A percentile compares a stretch with the other conserved stretches of the same genome.
phyloP scores from a whole-genome alignment of 2,113 vertebrate genomes.

The Engystomops pustulosus region DNA sequence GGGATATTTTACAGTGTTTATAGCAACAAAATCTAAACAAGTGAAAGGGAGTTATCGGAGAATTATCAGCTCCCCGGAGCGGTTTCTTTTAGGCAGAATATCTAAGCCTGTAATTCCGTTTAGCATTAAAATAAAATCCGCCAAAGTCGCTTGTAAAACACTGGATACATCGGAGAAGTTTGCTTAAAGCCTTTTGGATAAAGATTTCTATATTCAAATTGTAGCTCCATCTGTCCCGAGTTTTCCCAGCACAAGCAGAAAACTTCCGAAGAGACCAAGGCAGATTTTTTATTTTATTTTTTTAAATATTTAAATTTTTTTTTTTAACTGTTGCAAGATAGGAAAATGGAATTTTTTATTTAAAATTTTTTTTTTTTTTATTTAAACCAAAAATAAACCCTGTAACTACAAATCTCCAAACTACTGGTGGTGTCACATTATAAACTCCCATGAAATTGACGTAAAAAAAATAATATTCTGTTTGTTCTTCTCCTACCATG shows the following conservation, averaged over 20 bases:
- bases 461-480: neutral
- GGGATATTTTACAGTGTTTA: neutral
- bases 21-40: conserved; percentile 26
- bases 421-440: too few relatives aligned
- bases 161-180: conserved; percentile 10
- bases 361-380: too few relatives aligned
- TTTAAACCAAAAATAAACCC: too few relatives aligned
- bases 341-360: too few relatives aligned
- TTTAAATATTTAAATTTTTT: too few relatives aligned
- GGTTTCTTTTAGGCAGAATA: conserved; percentile 17
- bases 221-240: conserved; percentile 22
- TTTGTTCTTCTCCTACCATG: neutral
- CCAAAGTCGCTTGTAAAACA: conserved; percentile 35
- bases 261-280: neutral
- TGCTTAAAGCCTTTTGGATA: conserved; percentile 40
- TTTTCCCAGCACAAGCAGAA: neutral
- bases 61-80: conserved; percentile 18
- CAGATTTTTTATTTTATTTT: too few relatives aligned
- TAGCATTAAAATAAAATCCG: conserved; percentile 39
- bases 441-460: neutral
- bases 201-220: conserved; percentile 39
- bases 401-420: too few relatives aligned
- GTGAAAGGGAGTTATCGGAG: neutral
- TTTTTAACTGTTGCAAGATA: too few relatives aligned
- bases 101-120: conserved; percentile 30